Evolutionary conservation across 2,888 invertebrate species (phyloP).

Genomic region (Drosophila meridiana): DNA sequence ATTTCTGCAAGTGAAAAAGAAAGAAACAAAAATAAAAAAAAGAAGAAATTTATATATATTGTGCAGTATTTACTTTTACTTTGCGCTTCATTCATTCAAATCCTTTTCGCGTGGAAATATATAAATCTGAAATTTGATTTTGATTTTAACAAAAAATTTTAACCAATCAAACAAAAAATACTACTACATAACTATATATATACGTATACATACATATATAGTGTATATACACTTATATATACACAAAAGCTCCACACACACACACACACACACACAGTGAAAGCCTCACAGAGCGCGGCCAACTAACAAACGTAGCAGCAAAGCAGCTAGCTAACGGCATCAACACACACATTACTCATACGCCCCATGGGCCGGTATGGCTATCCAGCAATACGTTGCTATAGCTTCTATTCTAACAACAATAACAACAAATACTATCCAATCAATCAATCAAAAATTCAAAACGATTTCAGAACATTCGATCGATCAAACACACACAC

Average conservation of each 20-base stretch:
- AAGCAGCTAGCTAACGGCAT: conserved; percentile 30
- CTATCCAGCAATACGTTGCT: conserved; percentile 32
- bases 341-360: conserved; percentile 44
- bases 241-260: conserved; percentile 39
- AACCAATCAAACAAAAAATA: conserved; percentile 32
- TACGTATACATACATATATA: conserved; percentile 13
- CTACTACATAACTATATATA: conserved; percentile 17
- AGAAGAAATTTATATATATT: conserved; percentile 14
- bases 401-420: conserved; percentile 45
- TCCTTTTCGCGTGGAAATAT: conserved; percentile 50
- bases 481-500: conserved; percentile 58
- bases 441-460: conserved; percentile 47
- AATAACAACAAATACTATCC: conserved; percentile 34
- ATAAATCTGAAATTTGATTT: conserved; percentile 83
- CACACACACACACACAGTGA: conserved; percentile 23
- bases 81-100: conserved; percentile 76
- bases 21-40: not conserved
- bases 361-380: conserved; percentile 42
- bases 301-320: conserved; percentile 38
- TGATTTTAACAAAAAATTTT: conserved; percentile 71
- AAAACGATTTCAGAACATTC: conserved; percentile 60
- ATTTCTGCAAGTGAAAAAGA: conserved; percentile 68
- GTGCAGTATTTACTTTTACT: conserved; percentile 69
- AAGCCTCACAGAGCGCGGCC: conserved; percentile 67
- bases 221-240: conserved; percentile 21